Evolutionary conservation across 2,888 invertebrate species (phyloP).

Genomic region (Caenorhabditis japonica): DNA sequence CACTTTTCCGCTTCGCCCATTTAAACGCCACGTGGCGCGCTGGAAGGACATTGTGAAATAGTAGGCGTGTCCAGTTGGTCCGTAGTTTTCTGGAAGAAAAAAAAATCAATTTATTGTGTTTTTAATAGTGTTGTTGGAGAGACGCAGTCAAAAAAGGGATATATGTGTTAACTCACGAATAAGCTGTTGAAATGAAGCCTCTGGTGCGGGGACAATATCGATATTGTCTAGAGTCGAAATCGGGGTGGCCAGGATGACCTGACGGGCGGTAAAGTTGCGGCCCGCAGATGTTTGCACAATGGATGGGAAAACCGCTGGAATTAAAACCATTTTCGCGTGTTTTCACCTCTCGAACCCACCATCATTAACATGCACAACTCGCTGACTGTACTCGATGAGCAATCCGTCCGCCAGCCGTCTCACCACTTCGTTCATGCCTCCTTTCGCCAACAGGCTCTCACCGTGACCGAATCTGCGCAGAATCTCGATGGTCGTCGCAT

Average conservation of each 20-base stretch:
- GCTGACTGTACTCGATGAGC: conserved; percentile 54
- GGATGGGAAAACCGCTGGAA: conserved; percentile 50
- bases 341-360: too few species aligned
- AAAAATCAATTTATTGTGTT: too few species aligned
- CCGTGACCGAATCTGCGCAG: conserved; percentile 59
- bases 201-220: conserved; percentile 55
- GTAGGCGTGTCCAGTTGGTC: conserved; percentile 63
- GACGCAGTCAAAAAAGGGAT: too few species aligned
- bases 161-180: conserved; percentile 53
- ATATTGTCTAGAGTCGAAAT: conserved; percentile 57
- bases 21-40: conserved; percentile 64
- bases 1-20: conserved; percentile 61
- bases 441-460: conserved; percentile 46
- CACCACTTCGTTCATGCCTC: conserved; percentile 57
- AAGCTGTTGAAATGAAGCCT: conserved; percentile 47
- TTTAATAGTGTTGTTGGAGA: neutral
- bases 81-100: conserved; percentile 59
- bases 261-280: conserved; percentile 36
- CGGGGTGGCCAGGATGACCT: conserved; percentile 65
- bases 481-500: conserved; percentile 54
- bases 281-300: conserved; percentile 43
- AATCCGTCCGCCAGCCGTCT: conserved; percentile 55
- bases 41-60: conserved; percentile 68
- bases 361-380: conserved; percentile 51
- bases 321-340: neutral